Base-by-base conservation (phyloP, 1,140 invertebrate species). In the Littorina saxatilis region DNA sequence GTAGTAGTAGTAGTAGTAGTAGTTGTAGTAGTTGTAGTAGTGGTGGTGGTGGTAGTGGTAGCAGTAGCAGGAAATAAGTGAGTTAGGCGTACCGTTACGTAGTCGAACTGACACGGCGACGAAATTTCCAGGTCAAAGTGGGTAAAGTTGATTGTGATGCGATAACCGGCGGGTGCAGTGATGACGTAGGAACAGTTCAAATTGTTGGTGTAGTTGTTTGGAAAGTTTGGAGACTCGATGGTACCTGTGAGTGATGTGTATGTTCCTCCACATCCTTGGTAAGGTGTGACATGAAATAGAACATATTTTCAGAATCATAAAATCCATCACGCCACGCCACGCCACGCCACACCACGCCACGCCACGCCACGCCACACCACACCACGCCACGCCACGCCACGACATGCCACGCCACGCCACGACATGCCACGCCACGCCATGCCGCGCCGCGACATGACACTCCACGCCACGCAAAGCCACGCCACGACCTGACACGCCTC, bases 91-190 rank as follows among this genome's bases (percentile, higher is more conserved):
- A 91, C 91, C 88, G 93, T 97, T 0, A 99, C 95, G 90, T 96
- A 99, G 91, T 99, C 98, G 91, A 99, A 99, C 15, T 96, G 95
- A 91, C 98, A 99, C 52, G n/a, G n/a, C n/a, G n/a, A n/a, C n/a
- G n/a, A n/a, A n/a, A n/a, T n/a, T n/a, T 90, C 87, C 27, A 91
- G 47, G 70, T 85, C 94, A 91, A 95, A 95, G 37, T 93, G 93
- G 50, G 93, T 92, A 86, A 96, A 95, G 83, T 94, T 94, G 4
- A 96, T 90, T 9, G 94, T 94, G 29, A 96, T 94, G 93, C 97
- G 96, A 89, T 95, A 96, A 80, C 96, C 96, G 84, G 95, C 94
- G n/a, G 97, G 96, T 3, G 98, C 97, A 2, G 95, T 96, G 27
- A 99, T 95, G 87, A 94, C 95, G 97, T 98, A 99, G 47, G 98